phyloP scores from a whole-genome alignment of 2,797 vertebrate genomes.

The Micropoecilia bifurca region DNA sequence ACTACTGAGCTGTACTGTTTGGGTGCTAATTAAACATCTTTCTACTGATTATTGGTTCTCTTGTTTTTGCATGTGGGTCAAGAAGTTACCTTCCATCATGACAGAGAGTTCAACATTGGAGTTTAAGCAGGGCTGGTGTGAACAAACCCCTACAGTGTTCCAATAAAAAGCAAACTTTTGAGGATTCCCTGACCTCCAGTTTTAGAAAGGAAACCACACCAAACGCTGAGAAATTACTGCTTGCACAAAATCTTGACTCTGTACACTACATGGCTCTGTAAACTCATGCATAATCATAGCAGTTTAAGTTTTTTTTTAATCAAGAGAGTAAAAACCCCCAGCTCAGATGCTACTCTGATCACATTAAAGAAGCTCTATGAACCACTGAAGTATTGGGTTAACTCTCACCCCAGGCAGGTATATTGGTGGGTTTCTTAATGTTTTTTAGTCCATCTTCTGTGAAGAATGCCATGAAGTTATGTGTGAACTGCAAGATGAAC shows the following conservation, averaged over 20 bases:
- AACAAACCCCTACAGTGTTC: background rate
- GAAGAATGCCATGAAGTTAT: background rate
- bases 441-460: background rate
- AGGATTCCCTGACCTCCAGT: background rate
- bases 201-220: background rate
- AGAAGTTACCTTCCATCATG: too few species aligned
- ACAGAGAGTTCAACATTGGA: background rate
- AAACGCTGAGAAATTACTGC: background rate
- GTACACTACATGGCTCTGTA: background rate
- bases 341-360: background rate
- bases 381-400: background rate
- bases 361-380: background rate
- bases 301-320: background rate
- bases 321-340: background rate
- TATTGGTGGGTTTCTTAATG: background rate
- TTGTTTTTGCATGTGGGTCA: too few species aligned
- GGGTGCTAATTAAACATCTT: too few species aligned
- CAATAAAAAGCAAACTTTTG: background rate
- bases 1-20: too few species aligned
- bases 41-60: too few species aligned
- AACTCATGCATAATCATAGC: background rate
- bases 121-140: too few species aligned
- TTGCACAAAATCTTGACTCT: background rate
- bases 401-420: background rate
- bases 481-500: constrained; percentile 11